Conservation (phyloP, 37 sponge, comb jelly and placozoan genomes). For the Halisarca cf. caerulea region DNA sequence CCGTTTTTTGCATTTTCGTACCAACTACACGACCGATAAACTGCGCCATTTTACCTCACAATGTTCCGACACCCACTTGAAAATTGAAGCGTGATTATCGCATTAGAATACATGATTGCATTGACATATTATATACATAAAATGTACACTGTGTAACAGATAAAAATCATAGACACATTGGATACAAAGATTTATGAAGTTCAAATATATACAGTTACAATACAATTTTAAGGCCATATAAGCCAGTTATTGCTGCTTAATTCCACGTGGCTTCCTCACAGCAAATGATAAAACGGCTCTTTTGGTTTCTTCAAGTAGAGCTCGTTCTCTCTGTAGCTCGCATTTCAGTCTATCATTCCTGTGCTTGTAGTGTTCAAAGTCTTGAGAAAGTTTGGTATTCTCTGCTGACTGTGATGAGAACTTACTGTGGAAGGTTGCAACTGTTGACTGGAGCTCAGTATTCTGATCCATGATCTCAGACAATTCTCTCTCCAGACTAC, state of each 20-base stretch:
- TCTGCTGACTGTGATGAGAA: not conserved
- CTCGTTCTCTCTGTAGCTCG: constrained; percentile 4
- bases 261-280: not conserved
- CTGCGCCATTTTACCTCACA: constrained; percentile 44
- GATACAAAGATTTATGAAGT: too few species aligned
- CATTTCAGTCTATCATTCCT: not conserved
- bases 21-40: constrained; percentile 76
- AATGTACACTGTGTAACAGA: too few species aligned
- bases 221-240: too few species aligned
- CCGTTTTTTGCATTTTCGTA: constrained; percentile 83
- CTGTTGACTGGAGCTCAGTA: not conserved
- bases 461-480: not conserved
- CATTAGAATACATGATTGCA: too few species aligned
- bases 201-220: too few species aligned
- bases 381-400: not conserved
- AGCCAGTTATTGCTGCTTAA: too few species aligned
- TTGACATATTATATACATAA: too few species aligned
- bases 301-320: not conserved
- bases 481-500: not conserved
- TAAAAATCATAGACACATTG: too few species aligned
- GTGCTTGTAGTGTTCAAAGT: not conserved
- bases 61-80: not conserved
- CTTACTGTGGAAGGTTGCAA: not conserved
- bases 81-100: too few species aligned
- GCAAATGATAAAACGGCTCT: not conserved